A percentile compares a stretch with the other conserved stretches of the same genome.
phyloP scores from a whole-genome alignment of 2,888 invertebrate species.

The Rutpela maculata region DNA sequence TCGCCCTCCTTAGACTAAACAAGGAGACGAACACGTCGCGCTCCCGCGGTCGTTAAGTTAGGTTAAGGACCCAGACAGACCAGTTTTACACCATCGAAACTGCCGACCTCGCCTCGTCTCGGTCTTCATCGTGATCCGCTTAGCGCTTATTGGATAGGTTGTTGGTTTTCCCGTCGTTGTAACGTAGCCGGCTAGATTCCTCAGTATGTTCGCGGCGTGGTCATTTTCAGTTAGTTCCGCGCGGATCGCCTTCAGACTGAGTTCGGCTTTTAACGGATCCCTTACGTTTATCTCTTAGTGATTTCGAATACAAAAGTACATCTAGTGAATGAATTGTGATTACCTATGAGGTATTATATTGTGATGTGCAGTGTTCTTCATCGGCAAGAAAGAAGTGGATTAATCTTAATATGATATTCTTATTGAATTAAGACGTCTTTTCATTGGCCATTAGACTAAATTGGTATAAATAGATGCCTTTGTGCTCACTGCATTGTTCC shows the following conservation, averaged over 20 bases:
- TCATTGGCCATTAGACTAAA: conserved; percentile 36
- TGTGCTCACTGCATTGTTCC: conserved; percentile 43
- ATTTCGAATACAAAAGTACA: conserved; percentile 8
- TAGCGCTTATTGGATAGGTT: conserved; percentile 55
- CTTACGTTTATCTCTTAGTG: neutral
- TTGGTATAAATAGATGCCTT: conserved; percentile 40
- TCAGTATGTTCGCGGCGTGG: conserved; percentile 65
- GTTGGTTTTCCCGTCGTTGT: conserved; percentile 54
- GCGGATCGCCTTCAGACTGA: conserved; percentile 14
- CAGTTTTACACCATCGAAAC: conserved; percentile 70
- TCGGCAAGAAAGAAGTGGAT: conserved; percentile 25
- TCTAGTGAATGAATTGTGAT: conserved; percentile 14
- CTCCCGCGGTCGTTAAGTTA: conserved; percentile 72
- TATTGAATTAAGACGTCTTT: conserved; percentile 39
- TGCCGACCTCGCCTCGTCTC: conserved; percentile 58
- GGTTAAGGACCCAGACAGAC: conserved; percentile 75
- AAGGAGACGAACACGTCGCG: conserved; percentile 55
- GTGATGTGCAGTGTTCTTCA: conserved; percentile 28
- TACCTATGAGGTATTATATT: neutral
- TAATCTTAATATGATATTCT: conserved; percentile 28
- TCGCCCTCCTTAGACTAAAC: conserved; percentile 45
- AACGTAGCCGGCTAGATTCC: conserved; percentile 63
- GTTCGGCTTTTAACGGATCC: neutral
- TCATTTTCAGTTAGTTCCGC: conserved; percentile 63
- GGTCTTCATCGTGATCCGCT: conserved; percentile 54